These are phyloP conservation scores for Diabrotica undecimpunctata DNA, from an alignment of 1,140 invertebrate genomes.

Conservation along the genomic window DNA sequence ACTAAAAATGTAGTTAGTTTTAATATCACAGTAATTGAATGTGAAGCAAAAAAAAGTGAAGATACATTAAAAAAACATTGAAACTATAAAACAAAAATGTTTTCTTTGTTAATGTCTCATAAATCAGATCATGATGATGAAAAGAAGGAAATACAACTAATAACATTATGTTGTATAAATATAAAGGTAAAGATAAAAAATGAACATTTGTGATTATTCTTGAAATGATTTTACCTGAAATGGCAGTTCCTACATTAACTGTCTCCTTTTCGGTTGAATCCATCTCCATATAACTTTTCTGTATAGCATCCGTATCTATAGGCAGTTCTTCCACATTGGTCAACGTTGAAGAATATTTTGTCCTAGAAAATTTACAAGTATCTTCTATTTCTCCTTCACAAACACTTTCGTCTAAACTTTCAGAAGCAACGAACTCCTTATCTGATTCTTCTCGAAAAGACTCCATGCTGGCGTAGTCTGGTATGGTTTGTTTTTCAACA, in stretches of 20 bases:
- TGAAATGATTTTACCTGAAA: not conserved
- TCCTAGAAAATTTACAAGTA: not conserved
- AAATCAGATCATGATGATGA: too few relatives aligned
- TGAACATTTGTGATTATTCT: too few relatives aligned
- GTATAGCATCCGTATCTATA: not conserved
- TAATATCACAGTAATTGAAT: too few relatives aligned
- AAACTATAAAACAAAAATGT: too few relatives aligned
- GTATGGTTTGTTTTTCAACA: constrained; percentile 39
- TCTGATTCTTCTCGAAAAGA: constrained; percentile 28
- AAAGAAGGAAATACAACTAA: too few relatives aligned
- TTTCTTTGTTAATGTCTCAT: too few relatives aligned
- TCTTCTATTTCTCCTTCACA: not conserved
- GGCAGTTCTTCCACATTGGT: not conserved
- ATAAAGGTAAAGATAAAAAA: too few relatives aligned
- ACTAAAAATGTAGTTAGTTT: too few relatives aligned
- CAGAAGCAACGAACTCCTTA: not conserved
- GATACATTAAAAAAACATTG: too few relatives aligned
- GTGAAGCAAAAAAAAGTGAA: too few relatives aligned
- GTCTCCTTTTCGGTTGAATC: not conserved
- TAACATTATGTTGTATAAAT: too few relatives aligned
- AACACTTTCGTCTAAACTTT: not conserved
- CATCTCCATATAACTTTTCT: not conserved
- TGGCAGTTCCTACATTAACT: not conserved
- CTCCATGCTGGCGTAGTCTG: constrained; percentile 41
- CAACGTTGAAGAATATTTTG: too few relatives aligned